Evolutionary conservation across 2,797 vertebrate species (phyloP), one percentile per base, ranked within the genome.

Genomic region (Natrix natrix): DNA sequence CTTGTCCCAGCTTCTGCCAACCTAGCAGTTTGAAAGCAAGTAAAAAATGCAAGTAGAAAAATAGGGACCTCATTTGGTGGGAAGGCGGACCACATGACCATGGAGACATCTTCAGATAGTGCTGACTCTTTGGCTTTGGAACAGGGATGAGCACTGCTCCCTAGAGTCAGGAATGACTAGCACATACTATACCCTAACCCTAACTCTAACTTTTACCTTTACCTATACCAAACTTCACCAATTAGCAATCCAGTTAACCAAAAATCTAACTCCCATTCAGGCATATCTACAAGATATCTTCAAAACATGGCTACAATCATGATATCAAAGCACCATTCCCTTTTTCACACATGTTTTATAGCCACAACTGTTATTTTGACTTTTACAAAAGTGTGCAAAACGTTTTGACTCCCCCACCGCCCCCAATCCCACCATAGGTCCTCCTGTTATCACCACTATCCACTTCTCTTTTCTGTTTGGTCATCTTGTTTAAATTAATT

Each of bases 371-470:
- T 43, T 43, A 83, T 83, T 17, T 43, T 78, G 37, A 43, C 37
- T 83, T 48, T 37, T 48, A 48, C 20, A 83, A 83, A 83, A 43
- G 48, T 83, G 37, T 83, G 74, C 74, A 83, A 48, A 83, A 83
- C 0, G 0, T 43, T 43, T 48, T 83, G 37, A 83, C 20, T 22
- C 32, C 32, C 8, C 32, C 26, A 11, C 26, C 61, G 6, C 48
- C 48, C 5, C 48, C 48, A 52, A 14, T n/a, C 28, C 12, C 13
- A 0, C 28, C 28, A 1, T 12, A 4, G 28, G 0, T 69, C 5
- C 5, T n/a, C 12, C 74, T 24, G 37, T 37, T 78, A 43, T 4
- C 43, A 60, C 11, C 56, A 37, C 2, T 59, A 60, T 14, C 32
- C 32, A 57, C 4, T 88, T 59, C 28, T 43, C n/a, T 69, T 28